These are phyloP conservation scores for Indri indri DNA, from an alignment of 2,113 vertebrate species.

Conservation along the genomic window DNA sequence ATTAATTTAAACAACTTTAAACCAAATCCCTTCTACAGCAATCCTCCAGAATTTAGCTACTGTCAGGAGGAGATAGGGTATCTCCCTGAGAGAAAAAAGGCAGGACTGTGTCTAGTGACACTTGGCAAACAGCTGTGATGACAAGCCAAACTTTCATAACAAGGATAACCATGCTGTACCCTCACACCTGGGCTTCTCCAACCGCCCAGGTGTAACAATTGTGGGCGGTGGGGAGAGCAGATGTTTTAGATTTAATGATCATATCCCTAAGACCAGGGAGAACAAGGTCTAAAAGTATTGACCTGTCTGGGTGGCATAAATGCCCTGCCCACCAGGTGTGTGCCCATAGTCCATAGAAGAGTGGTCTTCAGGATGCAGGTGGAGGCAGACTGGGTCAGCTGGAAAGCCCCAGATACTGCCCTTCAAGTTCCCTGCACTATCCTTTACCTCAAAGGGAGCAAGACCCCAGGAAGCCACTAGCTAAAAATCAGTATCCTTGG, in stretches of 20 bases:
- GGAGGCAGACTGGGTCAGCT: neutral
- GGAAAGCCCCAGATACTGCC: neutral
- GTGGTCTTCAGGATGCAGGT: too few species aligned
- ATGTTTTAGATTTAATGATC: neutral
- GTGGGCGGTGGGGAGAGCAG: neutral
- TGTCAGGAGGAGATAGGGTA: neutral
- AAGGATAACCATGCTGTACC: neutral
- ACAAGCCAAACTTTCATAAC: neutral
- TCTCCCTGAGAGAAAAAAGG: neutral
- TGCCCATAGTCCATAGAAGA: neutral
- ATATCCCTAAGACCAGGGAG: neutral
- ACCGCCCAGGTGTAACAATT: neutral
- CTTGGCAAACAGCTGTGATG: neutral
- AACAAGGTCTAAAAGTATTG: neutral
- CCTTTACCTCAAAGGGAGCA: neutral
- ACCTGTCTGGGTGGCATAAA: neutral
- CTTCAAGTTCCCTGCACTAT: neutral
- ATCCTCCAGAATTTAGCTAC: neutral
- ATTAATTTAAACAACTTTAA: constrained; percentile 3
- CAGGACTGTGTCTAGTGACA: neutral
- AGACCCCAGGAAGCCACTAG: neutral
- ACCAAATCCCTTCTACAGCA: neutral
- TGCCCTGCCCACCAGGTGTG: neutral
- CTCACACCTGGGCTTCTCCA: neutral
- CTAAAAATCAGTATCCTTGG: neutral